phyloP scores from a whole-genome alignment of 2,113 vertebrate species.

The Aix galericulata region DNA sequence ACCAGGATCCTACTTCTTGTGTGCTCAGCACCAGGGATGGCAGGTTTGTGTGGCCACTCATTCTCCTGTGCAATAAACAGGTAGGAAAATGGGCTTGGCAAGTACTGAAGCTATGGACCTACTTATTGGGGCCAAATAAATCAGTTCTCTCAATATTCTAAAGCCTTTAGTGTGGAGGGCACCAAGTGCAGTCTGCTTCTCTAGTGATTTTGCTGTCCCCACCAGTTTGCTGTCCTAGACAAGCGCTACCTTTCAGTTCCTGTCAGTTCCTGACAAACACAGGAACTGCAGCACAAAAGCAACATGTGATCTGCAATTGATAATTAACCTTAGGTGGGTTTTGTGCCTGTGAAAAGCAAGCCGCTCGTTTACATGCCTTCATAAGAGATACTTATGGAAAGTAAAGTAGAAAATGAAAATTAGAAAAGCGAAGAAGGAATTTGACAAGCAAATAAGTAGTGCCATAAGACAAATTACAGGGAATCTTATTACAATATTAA shows the following conservation, averaged over 20 bases:
- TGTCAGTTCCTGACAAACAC: neutral
- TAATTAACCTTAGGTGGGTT: neutral
- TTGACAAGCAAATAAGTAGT: constrained; percentile 28
- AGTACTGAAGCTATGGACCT: neutral
- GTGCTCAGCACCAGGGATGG: neutral
- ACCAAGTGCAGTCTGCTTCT: neutral
- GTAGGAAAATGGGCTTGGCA: neutral
- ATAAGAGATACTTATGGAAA: neutral
- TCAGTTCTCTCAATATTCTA: neutral
- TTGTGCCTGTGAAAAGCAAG: neutral
- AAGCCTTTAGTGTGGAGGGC: neutral
- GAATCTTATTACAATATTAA: neutral
- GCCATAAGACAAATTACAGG: neutral
- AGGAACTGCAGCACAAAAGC: neutral
- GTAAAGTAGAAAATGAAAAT: constrained; percentile 16
- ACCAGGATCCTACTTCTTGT: neutral
- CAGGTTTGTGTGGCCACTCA: neutral
- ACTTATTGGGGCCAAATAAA: neutral
- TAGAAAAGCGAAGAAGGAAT: constrained; percentile 16
- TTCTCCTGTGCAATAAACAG: neutral
- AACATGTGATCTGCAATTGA: neutral
- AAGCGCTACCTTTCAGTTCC: neutral
- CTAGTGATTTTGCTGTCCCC: neutral
- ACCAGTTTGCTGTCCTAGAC: neutral
- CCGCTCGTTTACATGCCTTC: neutral